These are phyloP conservation scores for Papilio polytes DNA, from an alignment of 1,140 invertebrate genomes.

Conservation along the genomic window DNA sequence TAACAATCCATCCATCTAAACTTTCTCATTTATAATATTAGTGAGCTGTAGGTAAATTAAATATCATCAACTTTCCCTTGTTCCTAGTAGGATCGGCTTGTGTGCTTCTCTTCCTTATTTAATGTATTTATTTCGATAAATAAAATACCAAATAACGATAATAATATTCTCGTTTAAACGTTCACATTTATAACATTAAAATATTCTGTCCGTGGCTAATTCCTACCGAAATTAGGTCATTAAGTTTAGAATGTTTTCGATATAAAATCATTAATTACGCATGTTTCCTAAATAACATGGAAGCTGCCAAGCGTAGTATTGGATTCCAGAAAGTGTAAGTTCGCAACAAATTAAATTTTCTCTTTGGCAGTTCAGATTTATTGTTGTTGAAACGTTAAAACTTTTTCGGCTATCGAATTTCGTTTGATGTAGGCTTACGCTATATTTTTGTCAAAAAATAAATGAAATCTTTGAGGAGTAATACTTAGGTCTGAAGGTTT, in stretches of 20 bases:
- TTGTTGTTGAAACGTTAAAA: constrained; percentile 36
- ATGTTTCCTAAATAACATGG: constrained; percentile 33
- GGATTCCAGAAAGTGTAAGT: constrained; percentile 32
- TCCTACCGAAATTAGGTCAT: background rate
- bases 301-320: constrained; percentile 32
- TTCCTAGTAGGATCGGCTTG: no score
- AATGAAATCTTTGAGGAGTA: background rate
- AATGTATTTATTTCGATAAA: no score
- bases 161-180: no score
- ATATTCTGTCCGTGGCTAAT: background rate
- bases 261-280: constrained; percentile 34
- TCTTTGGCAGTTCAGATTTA: constrained; percentile 39
- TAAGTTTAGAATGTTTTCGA: background rate
- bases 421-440: background rate
- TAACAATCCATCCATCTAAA: no score
- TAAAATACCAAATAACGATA: no score
- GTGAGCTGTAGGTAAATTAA: no score
- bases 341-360: constrained; percentile 37
- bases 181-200: background rate
- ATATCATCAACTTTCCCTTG: no score
- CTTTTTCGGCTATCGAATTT: constrained; percentile 28
- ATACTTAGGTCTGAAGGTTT: background rate
- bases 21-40: no score
- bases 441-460: constrained; percentile 16
- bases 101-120: no score